phyloP scores from a whole-genome alignment of 2,797 vertebrate genomes.

The Cheirogaleus major region DNA sequence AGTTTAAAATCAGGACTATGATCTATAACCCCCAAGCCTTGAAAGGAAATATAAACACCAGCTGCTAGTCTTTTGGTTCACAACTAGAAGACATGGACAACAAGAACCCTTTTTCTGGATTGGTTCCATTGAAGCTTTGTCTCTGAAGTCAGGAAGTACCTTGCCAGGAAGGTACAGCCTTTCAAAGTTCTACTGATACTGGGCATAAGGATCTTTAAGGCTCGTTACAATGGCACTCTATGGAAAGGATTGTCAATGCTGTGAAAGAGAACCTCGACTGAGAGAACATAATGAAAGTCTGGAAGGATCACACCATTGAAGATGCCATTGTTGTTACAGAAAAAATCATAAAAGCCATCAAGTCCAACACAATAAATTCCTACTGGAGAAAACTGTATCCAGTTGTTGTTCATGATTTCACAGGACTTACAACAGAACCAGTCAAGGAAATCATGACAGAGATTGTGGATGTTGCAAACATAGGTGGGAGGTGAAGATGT shows the following conservation, averaged over 20 bases:
- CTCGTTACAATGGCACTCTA: neutral
- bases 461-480: neutral
- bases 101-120: neutral
- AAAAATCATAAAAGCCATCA: neutral
- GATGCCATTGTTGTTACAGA: neutral
- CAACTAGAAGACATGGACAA: neutral
- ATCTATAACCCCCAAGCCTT: neutral
- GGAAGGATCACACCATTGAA: neutral
- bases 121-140: neutral
- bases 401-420: neutral
- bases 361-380: neutral
- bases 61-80: neutral
- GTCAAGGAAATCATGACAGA: neutral
- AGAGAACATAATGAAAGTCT: neutral
- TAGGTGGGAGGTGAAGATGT: neutral
- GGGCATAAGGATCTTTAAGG: neutral
- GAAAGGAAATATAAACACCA: neutral
- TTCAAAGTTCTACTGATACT: neutral
- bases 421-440: neutral
- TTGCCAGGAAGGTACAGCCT: neutral
- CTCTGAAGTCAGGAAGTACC: neutral
- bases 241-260: neutral
- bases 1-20: neutral
- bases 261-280: neutral
- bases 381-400: neutral